phyloP scores from a whole-genome alignment of 2,113 vertebrate genomes.

The Argyrosomus japonicus region DNA sequence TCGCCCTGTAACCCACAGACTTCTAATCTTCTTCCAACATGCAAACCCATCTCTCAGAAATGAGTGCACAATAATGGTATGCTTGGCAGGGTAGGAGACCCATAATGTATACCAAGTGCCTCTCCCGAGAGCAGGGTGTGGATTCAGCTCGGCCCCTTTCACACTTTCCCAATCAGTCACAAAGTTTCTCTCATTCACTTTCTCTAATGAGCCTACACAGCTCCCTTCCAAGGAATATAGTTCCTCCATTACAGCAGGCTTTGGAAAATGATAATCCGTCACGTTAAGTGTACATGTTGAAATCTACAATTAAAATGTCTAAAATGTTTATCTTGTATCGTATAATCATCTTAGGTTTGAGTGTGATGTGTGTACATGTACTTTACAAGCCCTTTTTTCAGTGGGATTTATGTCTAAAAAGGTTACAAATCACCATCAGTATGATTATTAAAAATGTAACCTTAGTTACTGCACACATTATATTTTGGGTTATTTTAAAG shows the following conservation, averaged over 20 bases:
- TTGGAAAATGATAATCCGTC: neutral
- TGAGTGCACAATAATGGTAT: constrained; percentile 5
- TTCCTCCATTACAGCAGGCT: neutral
- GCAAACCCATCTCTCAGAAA: constrained; percentile 19
- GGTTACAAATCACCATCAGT: no score
- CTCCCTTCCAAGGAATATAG: neutral
- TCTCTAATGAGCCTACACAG: neutral
- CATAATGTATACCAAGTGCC: neutral
- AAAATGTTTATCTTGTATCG: no score
- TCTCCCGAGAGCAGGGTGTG: constrained; percentile 1
- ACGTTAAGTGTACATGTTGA: no score
- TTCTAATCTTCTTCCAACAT: constrained; percentile 30
- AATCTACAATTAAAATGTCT: no score
- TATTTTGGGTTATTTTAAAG: no score
- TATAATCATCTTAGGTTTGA: no score
- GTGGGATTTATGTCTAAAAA: no score
- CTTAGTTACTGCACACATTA: no score
- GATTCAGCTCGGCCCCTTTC: neutral
- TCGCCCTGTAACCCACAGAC: constrained; percentile 14
- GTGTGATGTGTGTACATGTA: no score
- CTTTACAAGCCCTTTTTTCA: no score
- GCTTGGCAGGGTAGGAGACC: constrained; percentile 5
- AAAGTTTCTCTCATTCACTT: neutral
- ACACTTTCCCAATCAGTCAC: constrained; percentile 8
- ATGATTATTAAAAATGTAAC: no score